phyloP scores from a whole-genome alignment of 2,113 vertebrate genomes.

The Chionodraco myersi region DNA sequence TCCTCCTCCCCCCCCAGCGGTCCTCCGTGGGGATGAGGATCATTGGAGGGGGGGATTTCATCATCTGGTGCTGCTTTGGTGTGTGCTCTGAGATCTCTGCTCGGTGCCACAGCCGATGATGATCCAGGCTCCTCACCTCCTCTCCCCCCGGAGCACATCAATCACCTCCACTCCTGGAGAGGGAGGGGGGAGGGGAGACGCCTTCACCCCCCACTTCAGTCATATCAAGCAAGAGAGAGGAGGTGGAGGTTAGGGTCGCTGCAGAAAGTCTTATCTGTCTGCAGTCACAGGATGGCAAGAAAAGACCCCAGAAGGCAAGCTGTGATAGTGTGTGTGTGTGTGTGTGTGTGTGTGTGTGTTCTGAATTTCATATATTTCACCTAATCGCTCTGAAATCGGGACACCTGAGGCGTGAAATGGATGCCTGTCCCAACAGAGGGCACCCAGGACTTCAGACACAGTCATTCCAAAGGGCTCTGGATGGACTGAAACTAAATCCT shows the following conservation, averaged over 20 bases:
- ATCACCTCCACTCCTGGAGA: slow-evolving; percentile 63
- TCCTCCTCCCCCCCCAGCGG: not conserved
- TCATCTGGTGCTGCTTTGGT: slow-evolving; percentile 61
- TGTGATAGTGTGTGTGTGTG: not conserved
- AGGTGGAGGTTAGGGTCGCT: slow-evolving; percentile 6
- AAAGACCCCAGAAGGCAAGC: slow-evolving; percentile 6
- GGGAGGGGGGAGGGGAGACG: not conserved
- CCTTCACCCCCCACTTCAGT: slow-evolving; percentile 40
- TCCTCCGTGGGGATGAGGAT: slow-evolving; percentile 51
- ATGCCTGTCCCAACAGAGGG: slow-evolving; percentile 41
- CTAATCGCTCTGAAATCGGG: slow-evolving; percentile 54
- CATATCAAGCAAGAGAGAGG: slow-evolving; percentile 8
- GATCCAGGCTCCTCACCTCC: slow-evolving; percentile 66
- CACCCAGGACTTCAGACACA: slow-evolving; percentile 41
- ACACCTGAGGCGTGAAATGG: slow-evolving; percentile 68
- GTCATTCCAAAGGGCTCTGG: slow-evolving; percentile 15
- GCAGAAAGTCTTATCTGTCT: slow-evolving; percentile 42
- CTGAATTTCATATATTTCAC: slow-evolving; percentile 56
- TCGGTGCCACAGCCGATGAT: slow-evolving; percentile 68
- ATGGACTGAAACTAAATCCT: slow-evolving; percentile 13
- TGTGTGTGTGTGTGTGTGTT: slow-evolving; percentile 15
- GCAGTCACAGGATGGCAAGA: slow-evolving; percentile 7
- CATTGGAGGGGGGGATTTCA: slow-evolving; percentile 65
- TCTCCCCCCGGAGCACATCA: slow-evolving; percentile 72
- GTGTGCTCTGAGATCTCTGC: slow-evolving; percentile 65